These are phyloP conservation scores for Drosophila macrospina DNA, from an alignment of 2,888 invertebrate genomes.

Conservation along the genomic window DNA sequence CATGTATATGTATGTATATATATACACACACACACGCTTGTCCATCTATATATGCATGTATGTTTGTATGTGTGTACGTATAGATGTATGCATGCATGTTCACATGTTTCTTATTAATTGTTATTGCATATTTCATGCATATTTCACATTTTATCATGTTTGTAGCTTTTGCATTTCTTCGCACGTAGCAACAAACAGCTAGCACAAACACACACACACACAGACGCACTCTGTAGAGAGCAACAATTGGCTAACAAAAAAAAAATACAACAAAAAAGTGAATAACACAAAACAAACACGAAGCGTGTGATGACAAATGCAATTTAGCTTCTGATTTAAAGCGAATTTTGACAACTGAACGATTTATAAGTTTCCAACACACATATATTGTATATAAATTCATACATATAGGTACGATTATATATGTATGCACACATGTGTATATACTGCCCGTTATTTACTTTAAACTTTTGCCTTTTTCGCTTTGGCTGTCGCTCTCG, in stretches of 20 bases:
- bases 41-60: slow-evolving; percentile 1
- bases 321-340: slow-evolving; percentile 39
- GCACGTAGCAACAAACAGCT: slow-evolving; percentile 43
- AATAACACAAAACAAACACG: slow-evolving; percentile 43
- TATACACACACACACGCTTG: slow-evolving; percentile 11
- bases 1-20: too few species aligned
- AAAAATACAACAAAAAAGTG: slow-evolving; percentile 30
- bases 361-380: slow-evolving; percentile 38
- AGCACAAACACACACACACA: slow-evolving; percentile 20
- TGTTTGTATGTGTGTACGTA: background rate
- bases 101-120: slow-evolving; percentile 26
- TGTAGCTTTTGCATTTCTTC: slow-evolving; percentile 35
- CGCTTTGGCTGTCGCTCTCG: slow-evolving; percentile 48
- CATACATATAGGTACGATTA: slow-evolving; percentile 8
- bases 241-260: slow-evolving; percentile 52
- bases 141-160: slow-evolving; percentile 35
- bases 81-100: slow-evolving; percentile 7
- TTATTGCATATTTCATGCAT: slow-evolving; percentile 41
- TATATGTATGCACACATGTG: slow-evolving; percentile 21
- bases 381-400: slow-evolving; percentile 9
- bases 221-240: slow-evolving; percentile 20
- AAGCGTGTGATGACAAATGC: slow-evolving; percentile 47
- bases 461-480: slow-evolving; percentile 64
- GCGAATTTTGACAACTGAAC: slow-evolving; percentile 43
- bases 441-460: slow-evolving; percentile 61